Base-by-base conservation (phyloP, 2,113 vertebrate species). In the Cichladusa arquata region DNA sequence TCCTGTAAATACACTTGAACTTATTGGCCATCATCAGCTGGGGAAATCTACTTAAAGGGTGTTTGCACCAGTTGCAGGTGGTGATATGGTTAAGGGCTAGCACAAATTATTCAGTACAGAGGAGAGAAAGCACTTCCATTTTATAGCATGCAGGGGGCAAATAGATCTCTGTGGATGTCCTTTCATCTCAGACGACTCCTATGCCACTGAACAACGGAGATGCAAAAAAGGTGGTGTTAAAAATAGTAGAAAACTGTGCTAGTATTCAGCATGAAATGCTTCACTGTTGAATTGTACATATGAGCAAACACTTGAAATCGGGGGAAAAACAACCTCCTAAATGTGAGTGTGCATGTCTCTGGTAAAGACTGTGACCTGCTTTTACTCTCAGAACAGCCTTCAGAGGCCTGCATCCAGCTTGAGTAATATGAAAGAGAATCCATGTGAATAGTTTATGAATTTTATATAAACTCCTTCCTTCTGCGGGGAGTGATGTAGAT, bases 391-490 rank as follows among this genome's bases (percentile, higher is more conserved):
- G 20, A 86, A 23, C 42, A 62, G 25, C 28, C 20, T 56, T 88
- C 76, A 54, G 24, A 64, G 25, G n/a, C 19, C 51, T 84, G 48
- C 34, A 51, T 65, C n/a, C 28, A 74, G 34, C 48, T 53, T 28
- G 5, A 94, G 33, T 29, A 86, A 48, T 42, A 40, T 38, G 26
- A 53, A 86, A 92, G 54, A 86, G 58, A 86, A 76, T 70, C 58
- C 1, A 1, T 54, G 67, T 84, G 70, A 95, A 86, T 44, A 48
- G 54, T 81, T 96, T 67, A 93, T 95, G 50, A 93, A 93, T 93
- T 96, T 94, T 95, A 48, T 44, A 81, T 92, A 64, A 92, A 77
- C n/a, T 26, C 8, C 62, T 87, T 92, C 47, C 48, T 88, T 88
- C 54, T 20, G 31, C 4, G 1, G 29, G 34, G n/a, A 82, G 4